phyloP scores from a whole-genome alignment of 2,113 vertebrate genomes.

The Hypocryptadius cinnamomeus region DNA sequence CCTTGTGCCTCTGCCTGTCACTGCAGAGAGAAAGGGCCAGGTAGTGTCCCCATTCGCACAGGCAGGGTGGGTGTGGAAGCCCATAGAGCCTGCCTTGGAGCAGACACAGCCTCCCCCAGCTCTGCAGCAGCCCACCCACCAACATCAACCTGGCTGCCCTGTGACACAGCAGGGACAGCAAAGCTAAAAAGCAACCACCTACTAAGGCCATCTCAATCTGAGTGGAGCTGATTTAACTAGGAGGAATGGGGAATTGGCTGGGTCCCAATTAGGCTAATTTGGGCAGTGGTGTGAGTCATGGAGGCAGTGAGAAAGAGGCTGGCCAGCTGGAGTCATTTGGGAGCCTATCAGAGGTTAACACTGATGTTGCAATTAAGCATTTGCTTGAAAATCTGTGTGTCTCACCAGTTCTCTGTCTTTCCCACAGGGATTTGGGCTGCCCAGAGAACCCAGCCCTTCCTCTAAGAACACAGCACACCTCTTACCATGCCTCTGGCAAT shows the following conservation, averaged over 20 bases:
- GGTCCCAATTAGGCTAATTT: not conserved
- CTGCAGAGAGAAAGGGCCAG: no score
- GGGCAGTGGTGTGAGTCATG: not conserved
- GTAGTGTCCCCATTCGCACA: rapidly evolving
- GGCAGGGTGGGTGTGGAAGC: not conserved
- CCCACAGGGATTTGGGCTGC: not conserved
- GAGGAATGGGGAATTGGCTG: not conserved
- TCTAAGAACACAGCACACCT: not conserved
- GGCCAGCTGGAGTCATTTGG: not conserved
- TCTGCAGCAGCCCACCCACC: not conserved
- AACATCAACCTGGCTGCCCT: not conserved
- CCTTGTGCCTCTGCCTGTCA: not conserved
- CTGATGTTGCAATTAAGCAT: rapidly evolving
- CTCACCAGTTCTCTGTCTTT: not conserved
- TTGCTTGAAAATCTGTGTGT: not conserved
- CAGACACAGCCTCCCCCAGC: rapidly evolving
- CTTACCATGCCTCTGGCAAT: not conserved
- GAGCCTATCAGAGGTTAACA: not conserved
- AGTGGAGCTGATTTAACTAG: not conserved
- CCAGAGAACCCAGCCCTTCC: not conserved
- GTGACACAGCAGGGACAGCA: not conserved
- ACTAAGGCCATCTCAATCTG: not conserved
- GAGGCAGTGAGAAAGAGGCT: not conserved
- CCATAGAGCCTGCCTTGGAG: not conserved
- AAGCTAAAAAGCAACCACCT: not conserved